Evolutionary conservation across 2,888 invertebrate species (phyloP).

Genomic region (Sesia bembeciformis): DNA sequence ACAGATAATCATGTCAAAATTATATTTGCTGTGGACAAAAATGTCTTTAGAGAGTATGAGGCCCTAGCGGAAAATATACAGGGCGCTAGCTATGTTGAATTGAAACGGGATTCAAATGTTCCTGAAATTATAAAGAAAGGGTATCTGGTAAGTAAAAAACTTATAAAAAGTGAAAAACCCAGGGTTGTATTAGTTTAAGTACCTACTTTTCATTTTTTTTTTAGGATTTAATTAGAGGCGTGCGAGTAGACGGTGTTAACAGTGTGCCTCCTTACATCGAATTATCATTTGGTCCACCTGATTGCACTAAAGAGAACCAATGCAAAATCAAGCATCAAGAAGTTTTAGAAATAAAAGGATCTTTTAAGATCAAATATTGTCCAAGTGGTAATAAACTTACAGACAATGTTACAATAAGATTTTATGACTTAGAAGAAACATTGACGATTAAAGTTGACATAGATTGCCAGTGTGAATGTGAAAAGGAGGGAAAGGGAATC

Average conservation of each 20-base stretch:
- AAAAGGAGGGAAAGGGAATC: conserved; percentile 42
- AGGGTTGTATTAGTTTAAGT: not conserved
- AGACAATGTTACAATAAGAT: conserved; percentile 25
- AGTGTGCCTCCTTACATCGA: conserved; percentile 20
- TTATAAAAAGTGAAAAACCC: not conserved
- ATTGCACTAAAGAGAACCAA: conserved; percentile 21
- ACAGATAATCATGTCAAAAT: conserved; percentile 82
- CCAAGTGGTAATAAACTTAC: not conserved
- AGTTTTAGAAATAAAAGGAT: conserved; percentile 23
- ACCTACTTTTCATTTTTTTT: conserved; percentile 9
- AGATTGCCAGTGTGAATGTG: conserved; percentile 86
- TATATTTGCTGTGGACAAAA: conserved; percentile 79
- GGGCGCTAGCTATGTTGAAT: conserved; percentile 77
- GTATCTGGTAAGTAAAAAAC: conserved; percentile 72
- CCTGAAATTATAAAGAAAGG: conserved; percentile 79
- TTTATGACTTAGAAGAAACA: conserved; percentile 79
- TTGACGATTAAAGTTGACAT: conserved; percentile 79
- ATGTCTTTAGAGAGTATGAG: conserved; percentile 45
- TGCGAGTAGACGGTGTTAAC: conserved; percentile 13
- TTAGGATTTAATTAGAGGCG: conserved; percentile 23
- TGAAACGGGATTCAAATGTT: conserved; percentile 66
- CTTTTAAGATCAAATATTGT: conserved; percentile 12
- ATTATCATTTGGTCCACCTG: conserved; percentile 22
- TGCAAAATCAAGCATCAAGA: conserved; percentile 24
- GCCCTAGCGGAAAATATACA: conserved; percentile 75